Conservation (phyloP, 1,140 invertebrate genomes). For the Solenopsis fugax region DNA sequence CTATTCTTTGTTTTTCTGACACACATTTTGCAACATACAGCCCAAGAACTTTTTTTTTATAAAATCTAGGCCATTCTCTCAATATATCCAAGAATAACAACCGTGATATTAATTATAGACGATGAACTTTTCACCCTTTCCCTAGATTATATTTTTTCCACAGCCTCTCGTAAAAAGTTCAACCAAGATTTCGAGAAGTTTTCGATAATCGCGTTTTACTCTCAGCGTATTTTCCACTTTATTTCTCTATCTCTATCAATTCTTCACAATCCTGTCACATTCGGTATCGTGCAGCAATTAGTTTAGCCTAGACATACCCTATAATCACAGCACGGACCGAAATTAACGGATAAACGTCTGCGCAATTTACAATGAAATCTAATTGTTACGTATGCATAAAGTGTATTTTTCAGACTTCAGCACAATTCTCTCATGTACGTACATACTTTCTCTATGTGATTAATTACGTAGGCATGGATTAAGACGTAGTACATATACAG, state of each 20-base stretch:
- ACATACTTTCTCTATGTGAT: constrained; percentile 55
- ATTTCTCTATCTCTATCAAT: constrained; percentile 15
- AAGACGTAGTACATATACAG: constrained; percentile 35
- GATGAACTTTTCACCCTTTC: neutral
- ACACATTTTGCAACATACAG: constrained; percentile 57
- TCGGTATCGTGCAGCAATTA: constrained; percentile 65
- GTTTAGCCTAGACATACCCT: constrained; percentile 67
- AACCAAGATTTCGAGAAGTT: neutral
- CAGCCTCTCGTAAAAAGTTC: neutral
- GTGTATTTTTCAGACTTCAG: constrained; percentile 46
- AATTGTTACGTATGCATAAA: constrained; percentile 45
- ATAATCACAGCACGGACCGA: constrained; percentile 55
- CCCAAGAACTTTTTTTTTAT: constrained; percentile 13
- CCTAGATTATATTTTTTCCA: constrained; percentile 8
- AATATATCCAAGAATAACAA: constrained; percentile 38
- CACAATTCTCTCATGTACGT: constrained; percentile 61
- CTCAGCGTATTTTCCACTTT: neutral
- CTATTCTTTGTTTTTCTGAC: constrained; percentile 21
- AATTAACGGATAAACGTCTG: constrained; percentile 41
- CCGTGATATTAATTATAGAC: neutral
- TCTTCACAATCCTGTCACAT: constrained; percentile 41
- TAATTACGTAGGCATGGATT: constrained; percentile 65
- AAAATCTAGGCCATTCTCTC: constrained; percentile 32
- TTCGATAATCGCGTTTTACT: neutral
- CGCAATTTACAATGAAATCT: constrained; percentile 40